Evolutionary conservation across 2,797 vertebrate species (phyloP), one percentile per base, ranked within the genome.

Genomic region (Coluber constrictor): DNA sequence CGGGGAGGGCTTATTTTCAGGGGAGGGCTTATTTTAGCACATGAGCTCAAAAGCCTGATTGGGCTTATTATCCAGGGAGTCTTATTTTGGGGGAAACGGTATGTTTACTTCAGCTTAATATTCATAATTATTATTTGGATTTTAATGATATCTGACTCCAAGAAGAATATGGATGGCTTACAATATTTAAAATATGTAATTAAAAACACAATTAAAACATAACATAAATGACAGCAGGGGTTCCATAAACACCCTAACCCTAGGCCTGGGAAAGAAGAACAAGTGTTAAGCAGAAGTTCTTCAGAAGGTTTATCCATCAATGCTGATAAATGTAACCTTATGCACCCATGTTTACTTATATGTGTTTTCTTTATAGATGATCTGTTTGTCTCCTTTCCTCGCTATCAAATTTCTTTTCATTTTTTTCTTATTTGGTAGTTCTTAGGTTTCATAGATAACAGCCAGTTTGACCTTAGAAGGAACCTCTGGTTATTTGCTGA

Each of bases 401-500:
- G 2, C 47, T 54, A 70, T 90, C 59, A 60, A 51, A 3, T 91
- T 91, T 37, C 87, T 57, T 60, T 51, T 86, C 95, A 70, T 96
- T 23, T 60, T 90, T 90, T 94, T 96, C 96, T 95, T 91, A 83
- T 47, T 93, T 93, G 61, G 43, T 54, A 96, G 97, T 97, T 98
- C 97, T 91, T 89, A 63, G n/a, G 59, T 89, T 91, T 93, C 90
- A 89, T n/a, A 86, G 90, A 54, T 83, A 88, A 91, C 20, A 88
- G 66, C 20, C 47, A 86, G 55, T 32, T 66, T 91, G 87, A 89
- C 70, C 32, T 91, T 57, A 56, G 7, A 57, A 57, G 25, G 7
- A 56, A 15, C 57, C 20, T 89, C 55, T 61, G 51, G 70, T 89
- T 92, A 54, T 91, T 90, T 93, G 74, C 54, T 32, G 51, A 7